A percentile compares a stretch with the other conserved stretches of the same genome.
Conservation (phyloP, 2,888 invertebrate species). For the Panzeria rudis region DNA sequence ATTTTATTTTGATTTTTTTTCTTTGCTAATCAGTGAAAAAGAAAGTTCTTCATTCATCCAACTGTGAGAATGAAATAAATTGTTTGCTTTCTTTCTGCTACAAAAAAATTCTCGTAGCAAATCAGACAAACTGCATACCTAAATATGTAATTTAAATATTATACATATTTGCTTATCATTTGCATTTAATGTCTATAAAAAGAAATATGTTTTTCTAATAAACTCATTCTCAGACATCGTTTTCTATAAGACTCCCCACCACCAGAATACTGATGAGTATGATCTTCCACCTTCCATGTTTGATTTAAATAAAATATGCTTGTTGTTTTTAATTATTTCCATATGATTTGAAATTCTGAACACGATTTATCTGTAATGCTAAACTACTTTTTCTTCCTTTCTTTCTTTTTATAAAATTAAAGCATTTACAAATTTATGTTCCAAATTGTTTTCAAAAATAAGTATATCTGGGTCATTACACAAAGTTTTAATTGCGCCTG, state of each 20-base stretch:
- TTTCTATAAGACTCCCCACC: neutral
- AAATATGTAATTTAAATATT: neutral
- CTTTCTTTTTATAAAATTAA: slow-evolving; percentile 2
- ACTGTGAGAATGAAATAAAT: slow-evolving; percentile 24
- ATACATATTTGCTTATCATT: slow-evolving; percentile 48
- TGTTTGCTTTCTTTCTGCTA: neutral
- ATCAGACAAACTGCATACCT: neutral
- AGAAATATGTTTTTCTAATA: slow-evolving; percentile 23
- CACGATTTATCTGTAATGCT: slow-evolving; percentile 51
- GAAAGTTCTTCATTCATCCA: slow-evolving; percentile 50
- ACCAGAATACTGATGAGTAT: slow-evolving; percentile 12
- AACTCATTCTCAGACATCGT: slow-evolving; percentile 49
- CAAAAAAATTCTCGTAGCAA: slow-evolving; percentile 17
- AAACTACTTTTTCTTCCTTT: slow-evolving; percentile 54
- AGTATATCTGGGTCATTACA: slow-evolving; percentile 26
- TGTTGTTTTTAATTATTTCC: slow-evolving; percentile 9
- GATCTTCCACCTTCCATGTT: slow-evolving; percentile 42
- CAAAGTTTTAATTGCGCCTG: slow-evolving; percentile 34
- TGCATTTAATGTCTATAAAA: slow-evolving; percentile 32
- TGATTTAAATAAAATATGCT: neutral
- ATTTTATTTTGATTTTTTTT: slow-evolving; percentile 7
- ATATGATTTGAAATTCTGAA: slow-evolving; percentile 29
- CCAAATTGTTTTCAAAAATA: neutral
- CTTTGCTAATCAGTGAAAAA: slow-evolving; percentile 47
- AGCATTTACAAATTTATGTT: slow-evolving; percentile 25